Evolutionary conservation across 2,888 invertebrate species (phyloP), one percentile per base, ranked within the genome.

Genomic region (Halictus quadricinctus): DNA sequence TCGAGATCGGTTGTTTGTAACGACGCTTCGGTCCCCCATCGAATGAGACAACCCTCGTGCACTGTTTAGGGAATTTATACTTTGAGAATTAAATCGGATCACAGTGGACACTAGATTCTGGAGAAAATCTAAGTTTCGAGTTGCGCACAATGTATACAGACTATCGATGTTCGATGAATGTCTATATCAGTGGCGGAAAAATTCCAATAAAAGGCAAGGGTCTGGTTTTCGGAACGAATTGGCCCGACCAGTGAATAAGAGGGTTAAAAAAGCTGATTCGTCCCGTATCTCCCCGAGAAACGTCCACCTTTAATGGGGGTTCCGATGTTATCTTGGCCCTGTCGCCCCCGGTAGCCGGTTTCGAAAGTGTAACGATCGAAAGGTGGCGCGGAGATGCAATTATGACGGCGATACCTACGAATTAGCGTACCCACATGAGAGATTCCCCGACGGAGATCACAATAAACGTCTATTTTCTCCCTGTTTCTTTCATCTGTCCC

Each of bases 401-500:
- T 83, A 83, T 72, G 76, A 83, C 83, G 72, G 36, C 54, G 50
- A 76, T 25, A 54, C 43, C 69, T 15, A 41, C 18, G 76, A 84
- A 84, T 84, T 84, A 84, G 85, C 76, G 76, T 81, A 69, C 86
- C 86, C 86, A 79, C 86, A 86, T 86, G 74, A 54, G 69, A 74
- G 78, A 80, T 87, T 76, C 75, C 25, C 54, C 15, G 84, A 77
- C 79, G 79, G 79, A 70, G 84, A 84, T 83, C 85, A 81, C 76
- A 84, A 87, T 87, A 86, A 84, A 88, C 66, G 64, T 84, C 72
- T 73, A 48, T 64, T 48, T 76, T 36, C 41, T 70, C 41, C 50
- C 66, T 64, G 29, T 75, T 54, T 29, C 25, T 43, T 76, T 76
- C 85, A 83, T 85, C 82, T 84, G 76, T 77, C 13, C 41, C 43